phyloP scores from a whole-genome alignment of 2,113 vertebrate species.

The Amphiprion percula region DNA sequence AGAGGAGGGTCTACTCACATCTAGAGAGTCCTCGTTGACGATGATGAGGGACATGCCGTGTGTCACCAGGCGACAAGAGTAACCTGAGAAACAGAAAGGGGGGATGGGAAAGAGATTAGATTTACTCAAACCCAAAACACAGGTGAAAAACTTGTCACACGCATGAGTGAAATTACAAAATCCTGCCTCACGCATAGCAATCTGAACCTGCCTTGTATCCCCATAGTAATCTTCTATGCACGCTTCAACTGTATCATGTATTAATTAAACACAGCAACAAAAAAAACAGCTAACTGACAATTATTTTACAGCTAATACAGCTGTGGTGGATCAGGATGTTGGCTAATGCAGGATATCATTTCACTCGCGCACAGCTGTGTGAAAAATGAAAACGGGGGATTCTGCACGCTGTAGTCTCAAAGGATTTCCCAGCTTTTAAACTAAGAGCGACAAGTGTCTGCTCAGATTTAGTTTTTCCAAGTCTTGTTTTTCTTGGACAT shows the following conservation, averaged over 20 bases:
- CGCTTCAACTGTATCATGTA: neutral
- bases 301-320: neutral
- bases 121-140: conserved; percentile 51
- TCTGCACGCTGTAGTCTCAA: neutral
- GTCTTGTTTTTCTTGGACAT: conserved; percentile 23
- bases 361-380: neutral
- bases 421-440: conserved; percentile 9
- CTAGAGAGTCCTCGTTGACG: conserved; percentile 96
- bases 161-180: neutral
- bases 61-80: conserved; percentile 94
- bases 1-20: conserved; percentile 88
- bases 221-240: neutral
- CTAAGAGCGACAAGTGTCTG: neutral
- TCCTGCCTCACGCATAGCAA: conserved; percentile 5
- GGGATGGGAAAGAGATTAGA: conserved; percentile 44
- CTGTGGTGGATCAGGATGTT: neutral
- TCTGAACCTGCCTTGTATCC: neutral
- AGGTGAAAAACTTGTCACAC: conserved; percentile 13
- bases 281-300: neutral
- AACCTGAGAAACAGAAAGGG: conserved; percentile 86
- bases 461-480: conserved; percentile 22
- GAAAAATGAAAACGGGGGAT: neutral
- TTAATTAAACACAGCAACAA: neutral
- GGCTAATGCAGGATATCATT: neutral
- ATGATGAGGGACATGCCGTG: conserved; percentile 98